Base-by-base conservation (phyloP, 2,888 invertebrate species). In the Scaptomyza tumidula region DNA sequence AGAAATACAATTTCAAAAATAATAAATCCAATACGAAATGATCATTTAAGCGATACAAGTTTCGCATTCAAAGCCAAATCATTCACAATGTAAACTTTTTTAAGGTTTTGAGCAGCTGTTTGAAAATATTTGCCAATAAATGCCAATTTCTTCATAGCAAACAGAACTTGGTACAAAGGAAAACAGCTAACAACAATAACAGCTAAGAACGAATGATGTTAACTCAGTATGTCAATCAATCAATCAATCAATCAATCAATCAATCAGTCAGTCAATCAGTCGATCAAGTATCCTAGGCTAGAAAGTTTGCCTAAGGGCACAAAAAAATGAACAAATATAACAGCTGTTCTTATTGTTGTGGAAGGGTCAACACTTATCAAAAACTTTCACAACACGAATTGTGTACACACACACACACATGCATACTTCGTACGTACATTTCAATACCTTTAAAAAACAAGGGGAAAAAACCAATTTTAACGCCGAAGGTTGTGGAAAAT, bases 361-460 rank as follows among this genome's bases (percentile, higher is more conserved):
- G 35, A 35, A 59, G 43, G 11, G 5, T 16, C 58, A 58, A 75
- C 59, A 68, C 59, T 52, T 58, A 63, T 63, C 78, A 63, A 77
- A 69, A 73, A 65, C 50, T 59, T 59, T 27, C 39, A 50, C 19
- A 24, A 46, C 0, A 27, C 11, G 3, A 55, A 33, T 33, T n/a
- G n/a, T 43, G 0, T 33, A 49, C 14, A 45, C 13, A 27, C n/a
- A 14, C 24, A 19, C 19, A 19, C 19, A 19, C 19, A 19, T 19
- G 19, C 19, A n/a, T n/a, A 35, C n/a, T 5, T 6, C 6, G 31
- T 4, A n/a, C 6, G 31, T 4, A 49, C 10, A 37, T 5, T 39
- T 5, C 53, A 13, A 54, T 55, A 57, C 41, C 16, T 16, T 11
- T 16, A 11, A 49, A 19, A 19, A n/a, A 14, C 19, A 24, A 24